Evolutionary conservation across 1,140 invertebrate species (phyloP), one percentile per base, ranked within the genome.

Genomic region (Notospermus geniculatus): DNA sequence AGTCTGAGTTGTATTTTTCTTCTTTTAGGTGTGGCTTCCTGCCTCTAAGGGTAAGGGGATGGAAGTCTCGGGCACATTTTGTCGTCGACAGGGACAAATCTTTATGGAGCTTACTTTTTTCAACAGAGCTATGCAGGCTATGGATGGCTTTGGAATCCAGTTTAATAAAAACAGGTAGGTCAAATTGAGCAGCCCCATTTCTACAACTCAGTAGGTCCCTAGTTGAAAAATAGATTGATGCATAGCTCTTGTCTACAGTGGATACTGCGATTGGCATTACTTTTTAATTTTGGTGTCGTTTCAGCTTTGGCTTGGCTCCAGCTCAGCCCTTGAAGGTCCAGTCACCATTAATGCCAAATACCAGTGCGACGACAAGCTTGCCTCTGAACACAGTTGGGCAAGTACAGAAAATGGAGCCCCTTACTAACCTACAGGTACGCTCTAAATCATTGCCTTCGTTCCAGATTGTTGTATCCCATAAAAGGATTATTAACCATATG

Each of bases 41-140:
- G 94, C 95, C 13, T 89, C 92, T 64, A 94, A 95, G 78, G 95
- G 94, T 52, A 98, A 98, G 86, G 96, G 97, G n/a, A 83, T 99
- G 61, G 96, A 99, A 83, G 90, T 99, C 53, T 89, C 88, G 81
- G 97, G 97, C 59, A 94, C 93, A n/a, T 98, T 98, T 81, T 88
- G 89, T 0, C 85, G 96, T 54, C 87, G 91, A 71, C 89, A 87
- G 75, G 91, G 90, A 4, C 89, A 91, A 79, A 89, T 97, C 39
- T 88, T 86, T 59, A 98, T 99, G 93, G 97, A 99, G 72, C 88
- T 99, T 86, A 95, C 91, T 0, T 90, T 98, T 71, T 92, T 88
- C 41, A 99, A 99, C 81, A 95, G 95, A 83, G 95, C 97, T 1
- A 97, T 99, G 93, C 95, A 98, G 75, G 89, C 94, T 17, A 97